Evolutionary conservation across 1,140 invertebrate genomes (phyloP), one percentile per base, ranked within the genome.

Genomic region (Anastrepha obliqua): DNA sequence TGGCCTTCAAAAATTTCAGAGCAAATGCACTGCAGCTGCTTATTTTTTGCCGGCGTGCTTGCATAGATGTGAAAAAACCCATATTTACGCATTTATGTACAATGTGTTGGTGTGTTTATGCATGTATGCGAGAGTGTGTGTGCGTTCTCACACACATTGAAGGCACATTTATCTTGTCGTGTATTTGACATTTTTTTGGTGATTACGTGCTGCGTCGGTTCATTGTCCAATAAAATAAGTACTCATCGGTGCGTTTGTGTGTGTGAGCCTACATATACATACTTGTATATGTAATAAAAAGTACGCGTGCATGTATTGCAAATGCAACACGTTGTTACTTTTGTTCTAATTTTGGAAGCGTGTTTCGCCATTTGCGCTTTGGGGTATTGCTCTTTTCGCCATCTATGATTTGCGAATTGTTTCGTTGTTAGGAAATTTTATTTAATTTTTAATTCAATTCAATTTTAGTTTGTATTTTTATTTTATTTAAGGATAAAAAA

Each of bases 1-100:
- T 42, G 64, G 64, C 64, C 64, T 67, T 67, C 64, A 67, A 39
- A 65, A 29, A 67, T 6, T 67, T n/a, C 64, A 29, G 29, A 67
- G 64, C 64, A 67, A 67, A 39, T 42, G 29, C 64, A 8, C 64
- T 67, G 64, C 64, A 67, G 64, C 64, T 67, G 64, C 64, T 3
- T 67, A 3, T 67, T 29, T 67, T 67, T 67, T 55, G 1, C 9
- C 13, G 0, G 39, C 39, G 39, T 42, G 9, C 7, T 62, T 62
- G 13, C 60, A 62, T 9, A 3, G 60, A 29, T 29, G 29, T 29
- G 29, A 1, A 29, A 29, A 29, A 29, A 29, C 29, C 29, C 29
- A 29, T 29, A 1, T 29, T 29, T 29, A 29, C 29, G 60, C 11
- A 62, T 17, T 9, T 62, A 62, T 62, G 60, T 62, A 62, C 60